A percentile compares a stretch with the other conserved stretches of the same genome.
Conservation (phyloP, 2,797 vertebrate genomes). For the Acanthurus lineatus region DNA sequence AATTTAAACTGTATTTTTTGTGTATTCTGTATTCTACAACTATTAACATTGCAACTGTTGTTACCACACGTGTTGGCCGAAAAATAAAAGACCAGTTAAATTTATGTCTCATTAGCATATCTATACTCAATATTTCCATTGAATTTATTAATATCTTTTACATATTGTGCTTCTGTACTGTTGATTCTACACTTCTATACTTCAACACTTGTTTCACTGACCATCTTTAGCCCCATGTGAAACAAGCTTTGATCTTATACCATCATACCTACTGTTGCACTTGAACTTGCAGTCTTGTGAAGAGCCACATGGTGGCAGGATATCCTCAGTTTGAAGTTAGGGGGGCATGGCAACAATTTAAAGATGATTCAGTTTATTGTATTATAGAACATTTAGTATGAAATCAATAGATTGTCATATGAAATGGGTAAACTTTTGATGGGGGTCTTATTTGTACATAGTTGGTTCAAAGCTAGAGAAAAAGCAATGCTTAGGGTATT, state of each 20-base stretch:
- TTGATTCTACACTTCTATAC: too few relatives aligned
- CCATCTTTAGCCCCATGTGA: background rate
- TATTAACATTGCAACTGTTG: background rate
- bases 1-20: slow-evolving; percentile 33
- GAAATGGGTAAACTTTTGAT: background rate
- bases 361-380: background rate
- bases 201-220: too few relatives aligned
- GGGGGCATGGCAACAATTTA: background rate
- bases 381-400: background rate
- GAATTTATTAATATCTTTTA: background rate
- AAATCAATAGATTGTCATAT: background rate
- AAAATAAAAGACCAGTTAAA: background rate
- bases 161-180: too few relatives aligned
- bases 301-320: slow-evolving; percentile 52
- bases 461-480: background rate
- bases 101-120: background rate
- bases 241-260: background rate
- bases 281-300: slow-evolving; percentile 13
- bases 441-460: background rate
- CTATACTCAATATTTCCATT: background rate
- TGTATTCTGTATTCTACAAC: background rate
- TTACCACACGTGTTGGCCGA: background rate
- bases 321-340: background rate
- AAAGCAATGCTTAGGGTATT: background rate
- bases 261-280: background rate